Percentiles rank a stretch among this genome's conserved stretches.
These are phyloP conservation scores for Cremastinae sp. DNA, from an alignment of 2,888 invertebrate species.

Conservation along the genomic window DNA sequence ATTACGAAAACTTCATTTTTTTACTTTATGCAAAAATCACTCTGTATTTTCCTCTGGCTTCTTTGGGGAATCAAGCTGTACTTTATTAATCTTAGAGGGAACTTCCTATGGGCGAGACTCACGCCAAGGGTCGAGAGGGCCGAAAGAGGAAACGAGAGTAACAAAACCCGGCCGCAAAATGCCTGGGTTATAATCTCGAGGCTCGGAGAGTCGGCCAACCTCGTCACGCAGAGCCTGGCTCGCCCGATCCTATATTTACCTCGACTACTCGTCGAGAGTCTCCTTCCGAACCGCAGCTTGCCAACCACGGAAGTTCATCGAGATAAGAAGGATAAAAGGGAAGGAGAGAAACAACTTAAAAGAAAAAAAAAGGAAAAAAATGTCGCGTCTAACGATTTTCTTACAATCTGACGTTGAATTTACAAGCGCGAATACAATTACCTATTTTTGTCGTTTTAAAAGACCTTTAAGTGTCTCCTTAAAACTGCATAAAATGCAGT, in stretches of 20 bases:
- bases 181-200: conserved; percentile 48
- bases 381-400: no score
- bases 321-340: neutral
- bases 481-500: no score
- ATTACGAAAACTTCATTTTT: no score
- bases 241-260: conserved; percentile 43
- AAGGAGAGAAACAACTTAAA: no score
- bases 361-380: no score
- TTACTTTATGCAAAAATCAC: no score
- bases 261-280: conserved; percentile 26
- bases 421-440: no score
- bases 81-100: conserved; percentile 61
- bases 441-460: no score
- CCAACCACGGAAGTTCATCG: neutral
- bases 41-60: conserved; percentile 40
- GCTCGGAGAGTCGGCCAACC: conserved; percentile 32
- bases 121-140: conserved; percentile 41
- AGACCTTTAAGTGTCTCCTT: no score
- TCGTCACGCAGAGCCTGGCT: conserved; percentile 53
- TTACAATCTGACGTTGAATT: no score
- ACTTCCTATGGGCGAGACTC: conserved; percentile 52
- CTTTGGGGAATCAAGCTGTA: conserved; percentile 27
- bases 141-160: conserved; percentile 26
- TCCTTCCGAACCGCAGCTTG: neutral
- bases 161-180: conserved; percentile 49